These are phyloP conservation scores for Neocrepidodera transversa DNA, from an alignment of 2,888 invertebrate genomes.

Conservation along the genomic window DNA sequence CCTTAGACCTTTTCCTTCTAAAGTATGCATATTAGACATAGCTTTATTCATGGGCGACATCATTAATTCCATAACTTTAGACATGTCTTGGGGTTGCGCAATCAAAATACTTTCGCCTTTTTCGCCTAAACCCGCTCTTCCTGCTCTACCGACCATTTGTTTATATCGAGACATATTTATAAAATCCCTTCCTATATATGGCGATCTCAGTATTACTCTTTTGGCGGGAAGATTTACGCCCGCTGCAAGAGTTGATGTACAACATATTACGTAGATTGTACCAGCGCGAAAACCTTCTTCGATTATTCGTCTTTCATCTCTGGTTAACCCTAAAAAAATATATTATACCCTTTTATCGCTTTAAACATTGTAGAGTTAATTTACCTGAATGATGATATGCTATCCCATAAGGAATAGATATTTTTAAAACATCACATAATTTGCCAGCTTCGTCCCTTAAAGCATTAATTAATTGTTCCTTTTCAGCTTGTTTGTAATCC, in stretches of 20 bases:
- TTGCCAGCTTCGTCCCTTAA: constrained; percentile 69
- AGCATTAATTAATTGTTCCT: constrained; percentile 67
- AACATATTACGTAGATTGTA: constrained; percentile 86
- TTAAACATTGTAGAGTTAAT: no score
- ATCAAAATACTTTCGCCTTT: constrained; percentile 90
- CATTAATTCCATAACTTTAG: constrained; percentile 65
- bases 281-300: constrained; percentile 87
- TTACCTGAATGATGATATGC: constrained; percentile 90
- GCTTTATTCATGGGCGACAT: constrained; percentile 74
- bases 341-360: no score
- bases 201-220: constrained; percentile 84
- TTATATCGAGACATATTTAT: constrained; percentile 73
- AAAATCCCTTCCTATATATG: constrained; percentile 60
- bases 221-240: constrained; percentile 96
- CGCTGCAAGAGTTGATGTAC: constrained; percentile 97
- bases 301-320: constrained; percentile 83
- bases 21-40: constrained; percentile 66
- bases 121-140: constrained; percentile 85
- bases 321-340: constrained; percentile 69
- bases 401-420: constrained; percentile 79
- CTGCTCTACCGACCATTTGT: constrained; percentile 96
- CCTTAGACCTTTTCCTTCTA: constrained; percentile 64
- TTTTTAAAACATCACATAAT: constrained; percentile 71
- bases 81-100: constrained; percentile 68
- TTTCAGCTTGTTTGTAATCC: constrained; percentile 66